Evolutionary conservation across 2,113 vertebrate genomes (phyloP).

Genomic region (Leptocoma aspasia): DNA sequence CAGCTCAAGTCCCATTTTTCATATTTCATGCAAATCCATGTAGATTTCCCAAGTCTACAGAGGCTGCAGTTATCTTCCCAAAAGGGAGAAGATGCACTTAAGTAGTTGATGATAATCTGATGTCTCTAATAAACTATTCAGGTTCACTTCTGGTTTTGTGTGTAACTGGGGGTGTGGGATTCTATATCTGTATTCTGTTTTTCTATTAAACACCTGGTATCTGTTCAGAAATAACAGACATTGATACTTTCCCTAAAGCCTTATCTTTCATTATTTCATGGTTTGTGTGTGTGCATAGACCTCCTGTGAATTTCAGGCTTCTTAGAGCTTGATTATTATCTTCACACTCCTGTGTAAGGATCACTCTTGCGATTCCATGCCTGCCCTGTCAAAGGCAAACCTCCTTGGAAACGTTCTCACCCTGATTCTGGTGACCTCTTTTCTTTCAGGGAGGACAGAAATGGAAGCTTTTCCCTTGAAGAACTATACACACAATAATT

Average conservation of each 20-base stretch:
- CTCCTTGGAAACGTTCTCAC: not conserved
- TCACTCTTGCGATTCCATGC: not conserved
- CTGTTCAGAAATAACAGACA: not conserved
- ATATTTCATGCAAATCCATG: not conserved
- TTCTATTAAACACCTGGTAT: not conserved
- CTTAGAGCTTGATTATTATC: not conserved
- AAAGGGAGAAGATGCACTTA: not conserved
- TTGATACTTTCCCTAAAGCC: not conserved
- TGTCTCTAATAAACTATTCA: not conserved
- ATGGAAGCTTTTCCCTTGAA: not conserved
- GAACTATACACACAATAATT: not conserved
- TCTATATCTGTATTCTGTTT: not conserved
- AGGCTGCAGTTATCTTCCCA: not conserved
- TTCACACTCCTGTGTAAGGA: not conserved
- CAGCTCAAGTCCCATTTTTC: not conserved
- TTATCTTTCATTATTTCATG: not conserved
- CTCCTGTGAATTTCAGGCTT: not conserved
- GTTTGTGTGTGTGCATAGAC: not conserved
- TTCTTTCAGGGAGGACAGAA: not conserved
- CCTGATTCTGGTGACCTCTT: constrained; percentile 35
- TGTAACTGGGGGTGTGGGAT: too few species aligned
- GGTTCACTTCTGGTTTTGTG: not conserved
- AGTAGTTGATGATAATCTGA: not conserved
- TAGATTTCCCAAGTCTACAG: not conserved
- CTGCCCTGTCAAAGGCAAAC: not conserved